These are phyloP conservation scores for Anoncus sp. DNA, from an alignment of 2,888 invertebrate species.

Conservation along the genomic window DNA sequence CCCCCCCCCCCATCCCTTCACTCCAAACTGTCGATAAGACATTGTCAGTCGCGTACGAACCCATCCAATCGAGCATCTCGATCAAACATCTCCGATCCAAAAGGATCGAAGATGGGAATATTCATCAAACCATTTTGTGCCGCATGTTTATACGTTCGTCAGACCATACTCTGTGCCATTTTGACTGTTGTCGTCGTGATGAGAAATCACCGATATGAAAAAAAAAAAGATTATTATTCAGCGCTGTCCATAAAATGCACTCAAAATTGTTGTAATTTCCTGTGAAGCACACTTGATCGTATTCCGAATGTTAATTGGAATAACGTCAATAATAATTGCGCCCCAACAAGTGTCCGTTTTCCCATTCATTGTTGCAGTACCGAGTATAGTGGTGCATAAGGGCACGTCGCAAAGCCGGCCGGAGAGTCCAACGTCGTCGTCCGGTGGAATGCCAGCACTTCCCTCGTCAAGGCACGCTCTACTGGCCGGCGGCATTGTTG, in stretches of 20 bases:
- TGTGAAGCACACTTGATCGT: background rate
- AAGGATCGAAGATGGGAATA: background rate
- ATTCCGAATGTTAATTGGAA: background rate
- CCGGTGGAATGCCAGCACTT: conserved; percentile 81
- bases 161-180: background rate
- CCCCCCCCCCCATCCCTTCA: no score
- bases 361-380: conserved; percentile 76
- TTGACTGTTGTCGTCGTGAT: background rate
- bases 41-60: background rate
- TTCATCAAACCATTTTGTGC: background rate
- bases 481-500: conserved; percentile 73
- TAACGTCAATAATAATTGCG: background rate
- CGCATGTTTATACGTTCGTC: background rate
- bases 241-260: background rate
- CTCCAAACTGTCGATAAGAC: conserved; percentile 28
- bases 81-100: background rate
- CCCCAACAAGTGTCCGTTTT: background rate
- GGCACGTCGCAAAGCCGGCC: conserved; percentile 78
- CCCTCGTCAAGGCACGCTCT: conserved; percentile 78
- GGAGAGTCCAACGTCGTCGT: conserved; percentile 77
- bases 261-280: background rate
- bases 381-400: conserved; percentile 82
- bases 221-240: background rate
- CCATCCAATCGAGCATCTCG: conserved; percentile 8
- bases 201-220: background rate